phyloP scores from a whole-genome alignment of 2,113 vertebrate species.

The Protomyctophum bolini region DNA sequence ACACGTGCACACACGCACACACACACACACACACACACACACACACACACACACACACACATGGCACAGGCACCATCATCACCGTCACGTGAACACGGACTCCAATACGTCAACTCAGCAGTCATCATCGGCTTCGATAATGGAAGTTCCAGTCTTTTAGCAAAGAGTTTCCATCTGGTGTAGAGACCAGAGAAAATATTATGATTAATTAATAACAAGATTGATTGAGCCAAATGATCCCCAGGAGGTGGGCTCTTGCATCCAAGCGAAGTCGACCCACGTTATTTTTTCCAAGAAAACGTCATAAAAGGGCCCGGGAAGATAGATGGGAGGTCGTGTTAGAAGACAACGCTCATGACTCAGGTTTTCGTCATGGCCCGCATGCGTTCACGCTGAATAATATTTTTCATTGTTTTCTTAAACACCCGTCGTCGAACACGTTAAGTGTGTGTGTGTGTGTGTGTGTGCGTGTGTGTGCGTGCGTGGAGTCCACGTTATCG shows the following conservation, averaged over 20 bases:
- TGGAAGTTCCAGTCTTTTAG: slow-evolving; percentile 54
- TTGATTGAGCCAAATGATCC: slow-evolving; percentile 71
- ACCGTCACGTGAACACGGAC: not conserved
- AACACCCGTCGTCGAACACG: slow-evolving; percentile 52
- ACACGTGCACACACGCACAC: not conserved
- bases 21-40: too few relatives aligned
- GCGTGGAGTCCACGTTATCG: too few relatives aligned
- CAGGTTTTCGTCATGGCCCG: slow-evolving; percentile 48
- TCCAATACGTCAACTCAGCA: slow-evolving; percentile 32
- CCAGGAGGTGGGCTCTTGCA: slow-evolving; percentile 39
- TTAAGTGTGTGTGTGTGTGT: slow-evolving; percentile 1
- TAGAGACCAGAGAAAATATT: slow-evolving; percentile 63
- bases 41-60: too few relatives aligned
- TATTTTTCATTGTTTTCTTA: slow-evolving; percentile 54
- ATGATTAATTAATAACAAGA: slow-evolving; percentile 72
- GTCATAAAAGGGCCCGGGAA: slow-evolving; percentile 39
- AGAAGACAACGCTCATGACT: slow-evolving; percentile 39
- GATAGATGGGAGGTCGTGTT: slow-evolving; percentile 42
- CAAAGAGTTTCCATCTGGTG: slow-evolving; percentile 55
- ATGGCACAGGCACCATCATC: not conserved
- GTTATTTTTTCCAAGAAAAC: slow-evolving; percentile 51
- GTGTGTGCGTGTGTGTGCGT: too few relatives aligned
- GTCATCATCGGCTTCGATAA: slow-evolving; percentile 52
- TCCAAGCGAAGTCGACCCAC: slow-evolving; percentile 51
- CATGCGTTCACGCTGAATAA: slow-evolving; percentile 35